phyloP scores from a whole-genome alignment of 2,888 invertebrate species.

The Dryocosmus kuriphilus region DNA sequence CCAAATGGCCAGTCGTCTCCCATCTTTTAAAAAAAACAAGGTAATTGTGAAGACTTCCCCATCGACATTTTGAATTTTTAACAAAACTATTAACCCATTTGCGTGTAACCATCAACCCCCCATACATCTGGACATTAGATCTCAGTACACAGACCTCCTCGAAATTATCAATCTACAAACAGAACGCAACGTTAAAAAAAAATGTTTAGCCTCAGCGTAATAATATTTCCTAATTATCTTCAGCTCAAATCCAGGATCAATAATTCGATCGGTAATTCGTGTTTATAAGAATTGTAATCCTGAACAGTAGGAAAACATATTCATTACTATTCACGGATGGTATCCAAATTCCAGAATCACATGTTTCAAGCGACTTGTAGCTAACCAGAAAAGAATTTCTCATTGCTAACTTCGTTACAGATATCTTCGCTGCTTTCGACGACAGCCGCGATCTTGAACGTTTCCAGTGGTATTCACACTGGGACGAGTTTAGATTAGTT shows the following conservation, averaged over 20 bases:
- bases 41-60: too few species aligned
- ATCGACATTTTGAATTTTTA: too few species aligned
- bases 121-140: too few species aligned
- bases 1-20: too few species aligned
- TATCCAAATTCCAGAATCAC: neutral
- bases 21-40: too few species aligned
- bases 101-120: too few species aligned
- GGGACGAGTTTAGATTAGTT: conserved; percentile 76
- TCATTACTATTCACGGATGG: neutral
- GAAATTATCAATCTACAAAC: too few species aligned
- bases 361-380: neutral
- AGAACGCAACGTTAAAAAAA: too few species aligned
- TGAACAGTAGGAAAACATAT: neutral
- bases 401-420: neutral
- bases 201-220: neutral
- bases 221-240: neutral
- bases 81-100: too few species aligned
- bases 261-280: neutral
- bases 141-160: too few species aligned
- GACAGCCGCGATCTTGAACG: conserved; percentile 52
- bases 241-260: neutral
- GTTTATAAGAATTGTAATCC: neutral
- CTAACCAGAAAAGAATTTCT: conserved; percentile 8
- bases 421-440: conserved; percentile 45
- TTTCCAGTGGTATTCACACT: conserved; percentile 62